Base-by-base conservation (phyloP, 2,888 invertebrate genomes). In the Zygothrica quintamaculata region DNA sequence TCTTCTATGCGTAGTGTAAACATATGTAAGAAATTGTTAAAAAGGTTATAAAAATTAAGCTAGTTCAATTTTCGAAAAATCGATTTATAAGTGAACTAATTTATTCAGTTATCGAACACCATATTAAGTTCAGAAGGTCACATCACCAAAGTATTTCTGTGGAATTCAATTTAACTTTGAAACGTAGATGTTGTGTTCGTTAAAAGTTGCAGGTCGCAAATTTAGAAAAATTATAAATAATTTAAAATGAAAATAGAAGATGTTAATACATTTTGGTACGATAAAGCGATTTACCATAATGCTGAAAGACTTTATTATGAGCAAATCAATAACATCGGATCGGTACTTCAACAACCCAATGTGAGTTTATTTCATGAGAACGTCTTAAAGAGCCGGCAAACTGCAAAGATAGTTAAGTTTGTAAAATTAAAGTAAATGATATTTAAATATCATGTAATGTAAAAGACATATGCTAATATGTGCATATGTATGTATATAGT, bases 221-320 rank as follows among this genome's bases (percentile, higher is more conserved):
- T 22, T 39, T 12, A 6, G 5, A 22, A 22, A 22, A 22, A 37
- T 22, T 39, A n/a, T 4, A 22, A 22, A 22, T 22, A 22, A 1
- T n/a, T 7, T 51, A 52, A 25, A 8, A 77, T 86, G 86, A 18
- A 39, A 37, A 48, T 62, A 31, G 74, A 82, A 59, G 53, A 55
- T 1, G 8, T 26, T 29, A 46, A 71, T 5, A 36, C 68, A 3
- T 77, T 61, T 56, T 80, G 79, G 84, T 8, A 39, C 37, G 48
- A 73, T 6, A 86, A 77, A 16, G 6, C 55, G 1, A 16, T 3
- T 0, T 80, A 55, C 31, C 51, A 53, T 36, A 43, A 64, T 29
- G 79, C 84, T 0, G 79, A 80, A 26, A 36, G 58, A 5, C 11
- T 44, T 26, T 80, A 50, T 39, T 48, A 74, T 47, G 84, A 74